Percentiles rank a stretch among this genome's conserved stretches.
These are phyloP conservation scores for Mantis religiosa DNA, from an alignment of 2,888 invertebrate species.

Conservation along the genomic window DNA sequence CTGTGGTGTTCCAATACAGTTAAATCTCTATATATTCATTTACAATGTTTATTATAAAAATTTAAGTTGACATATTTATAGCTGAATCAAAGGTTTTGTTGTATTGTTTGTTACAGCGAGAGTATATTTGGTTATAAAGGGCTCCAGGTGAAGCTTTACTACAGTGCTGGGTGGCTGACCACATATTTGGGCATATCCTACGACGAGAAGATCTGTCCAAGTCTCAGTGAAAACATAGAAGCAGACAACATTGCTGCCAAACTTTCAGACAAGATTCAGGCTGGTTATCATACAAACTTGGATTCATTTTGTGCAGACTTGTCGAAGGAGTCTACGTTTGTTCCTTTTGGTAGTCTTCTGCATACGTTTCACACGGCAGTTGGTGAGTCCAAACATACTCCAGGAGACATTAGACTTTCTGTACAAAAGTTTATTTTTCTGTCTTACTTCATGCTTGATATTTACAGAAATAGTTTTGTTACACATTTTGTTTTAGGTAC, in stretches of 20 bases:
- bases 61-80: too few relatives aligned
- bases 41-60: too few relatives aligned
- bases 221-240: conserved; percentile 47
- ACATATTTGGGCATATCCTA: conserved; percentile 77
- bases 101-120: conserved; percentile 55
- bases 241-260: conserved; percentile 72
- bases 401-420: too few relatives aligned
- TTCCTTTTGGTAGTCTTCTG: conserved; percentile 68
- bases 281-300: conserved; percentile 65
- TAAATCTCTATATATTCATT: too few relatives aligned
- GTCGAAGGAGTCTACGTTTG: conserved; percentile 69
- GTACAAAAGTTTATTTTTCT: too few relatives aligned
- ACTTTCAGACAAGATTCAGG: conserved; percentile 64
- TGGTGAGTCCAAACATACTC: background rate
- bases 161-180: conserved; percentile 74
- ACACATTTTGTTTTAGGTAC: too few relatives aligned
- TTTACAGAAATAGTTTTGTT: too few relatives aligned
- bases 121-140: conserved; percentile 91
- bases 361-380: conserved; percentile 50
- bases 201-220: conserved; percentile 57
- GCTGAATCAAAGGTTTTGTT: too few relatives aligned
- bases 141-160: conserved; percentile 71
- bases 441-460: too few relatives aligned
- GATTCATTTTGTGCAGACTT: conserved; percentile 67
- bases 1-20: too few relatives aligned